phyloP scores from a whole-genome alignment of 2,888 invertebrate species.

The Phengaris alcon region DNA sequence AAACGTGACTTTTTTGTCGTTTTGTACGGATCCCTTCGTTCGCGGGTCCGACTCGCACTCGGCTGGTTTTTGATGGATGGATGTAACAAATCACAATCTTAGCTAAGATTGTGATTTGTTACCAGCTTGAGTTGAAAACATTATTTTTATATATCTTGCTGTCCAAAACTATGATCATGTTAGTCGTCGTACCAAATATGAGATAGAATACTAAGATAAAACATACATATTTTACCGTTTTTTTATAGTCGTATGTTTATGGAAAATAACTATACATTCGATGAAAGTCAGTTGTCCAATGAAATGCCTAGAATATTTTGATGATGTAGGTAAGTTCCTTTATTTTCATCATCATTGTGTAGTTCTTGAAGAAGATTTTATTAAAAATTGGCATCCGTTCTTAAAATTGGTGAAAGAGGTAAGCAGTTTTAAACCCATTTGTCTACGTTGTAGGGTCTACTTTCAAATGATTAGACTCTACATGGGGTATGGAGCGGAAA shows the following conservation, averaged over 20 bases:
- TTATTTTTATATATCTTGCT: no score
- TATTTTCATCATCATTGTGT: slow-evolving; percentile 1
- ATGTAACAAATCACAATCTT: no score
- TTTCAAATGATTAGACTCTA: slow-evolving; percentile 45
- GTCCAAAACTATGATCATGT: no score
- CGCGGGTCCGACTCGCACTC: no score
- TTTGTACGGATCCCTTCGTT: no score
- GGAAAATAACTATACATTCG: not conserved
- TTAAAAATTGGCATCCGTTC: slow-evolving; percentile 46
- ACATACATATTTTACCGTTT: not conserved
- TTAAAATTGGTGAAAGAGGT: slow-evolving; percentile 32
- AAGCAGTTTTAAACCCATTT: slow-evolving; percentile 42
- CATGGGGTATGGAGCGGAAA: slow-evolving; percentile 71
- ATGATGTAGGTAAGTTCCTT: not conserved
- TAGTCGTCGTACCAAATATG: not conserved
- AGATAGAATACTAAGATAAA: not conserved
- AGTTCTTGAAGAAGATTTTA: slow-evolving; percentile 42
- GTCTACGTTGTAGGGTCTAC: slow-evolving; percentile 45
- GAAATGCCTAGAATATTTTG: not conserved
- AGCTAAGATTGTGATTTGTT: not conserved
- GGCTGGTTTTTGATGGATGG: not conserved
- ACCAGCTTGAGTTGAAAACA: no score
- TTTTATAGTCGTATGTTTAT: not conserved
- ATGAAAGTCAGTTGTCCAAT: not conserved
- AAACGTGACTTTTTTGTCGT: not conserved